phyloP scores from a whole-genome alignment of 2,797 vertebrate genomes.

The Hipposideros larvatus region DNA sequence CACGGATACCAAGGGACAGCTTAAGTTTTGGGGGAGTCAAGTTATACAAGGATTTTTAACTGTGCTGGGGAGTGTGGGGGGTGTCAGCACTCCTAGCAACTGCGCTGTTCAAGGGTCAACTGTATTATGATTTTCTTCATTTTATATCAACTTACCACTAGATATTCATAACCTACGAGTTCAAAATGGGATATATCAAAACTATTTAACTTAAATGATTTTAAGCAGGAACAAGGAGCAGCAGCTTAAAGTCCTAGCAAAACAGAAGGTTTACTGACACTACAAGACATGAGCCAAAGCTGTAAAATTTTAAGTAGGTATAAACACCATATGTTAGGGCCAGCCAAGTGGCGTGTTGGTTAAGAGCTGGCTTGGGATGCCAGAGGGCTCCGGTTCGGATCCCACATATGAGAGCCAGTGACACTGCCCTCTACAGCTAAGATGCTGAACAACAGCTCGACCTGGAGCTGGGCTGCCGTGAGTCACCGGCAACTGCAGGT shows the following conservation, averaged over 20 bases:
- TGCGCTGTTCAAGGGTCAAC: background rate
- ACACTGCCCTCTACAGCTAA: no score
- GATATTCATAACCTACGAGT: background rate
- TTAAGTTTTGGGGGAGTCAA: background rate
- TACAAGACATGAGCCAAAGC: background rate
- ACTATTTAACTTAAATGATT: slow-evolving; percentile 18
- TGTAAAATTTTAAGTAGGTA: background rate
- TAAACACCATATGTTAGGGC: no score
- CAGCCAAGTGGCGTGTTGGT: no score
- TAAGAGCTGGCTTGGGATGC: no score
- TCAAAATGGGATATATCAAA: background rate
- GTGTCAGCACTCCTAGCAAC: background rate
- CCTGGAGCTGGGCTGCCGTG: no score
- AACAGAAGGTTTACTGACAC: background rate
- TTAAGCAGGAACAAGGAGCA: slow-evolving; percentile 10
- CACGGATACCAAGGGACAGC: background rate
- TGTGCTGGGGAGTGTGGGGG: no score
- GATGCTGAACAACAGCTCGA: no score
- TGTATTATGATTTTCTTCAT: background rate
- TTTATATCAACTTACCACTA: background rate
- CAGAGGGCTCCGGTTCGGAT: no score
- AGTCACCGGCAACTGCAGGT: no score
- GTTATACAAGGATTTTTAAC: background rate
- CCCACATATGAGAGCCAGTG: no score
- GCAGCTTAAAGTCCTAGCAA: background rate